Evolutionary conservation across 2,797 vertebrate genomes (phyloP).

Genomic region (Apodemus agrarius): DNA sequence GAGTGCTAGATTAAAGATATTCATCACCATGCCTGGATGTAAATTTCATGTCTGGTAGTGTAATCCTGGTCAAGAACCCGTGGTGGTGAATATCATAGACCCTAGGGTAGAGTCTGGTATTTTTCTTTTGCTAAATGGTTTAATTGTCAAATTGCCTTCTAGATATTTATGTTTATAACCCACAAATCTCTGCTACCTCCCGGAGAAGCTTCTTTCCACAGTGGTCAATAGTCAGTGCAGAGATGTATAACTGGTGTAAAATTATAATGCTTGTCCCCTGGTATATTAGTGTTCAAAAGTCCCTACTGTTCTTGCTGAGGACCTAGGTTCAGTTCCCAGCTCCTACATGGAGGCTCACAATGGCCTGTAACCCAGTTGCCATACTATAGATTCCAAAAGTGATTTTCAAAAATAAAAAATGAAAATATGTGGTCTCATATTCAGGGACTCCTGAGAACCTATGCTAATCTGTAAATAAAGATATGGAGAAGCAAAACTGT

Average conservation of each 20-base stretch:
- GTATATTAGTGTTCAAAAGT: neutral
- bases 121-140: neutral
- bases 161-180: neutral
- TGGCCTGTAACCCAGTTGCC: neutral
- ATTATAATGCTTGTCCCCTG: slow-evolving; percentile 8
- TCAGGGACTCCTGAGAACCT: slow-evolving; percentile 56
- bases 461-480: slow-evolving; percentile 75
- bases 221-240: neutral
- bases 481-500: slow-evolving; percentile 58
- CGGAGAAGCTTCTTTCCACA: neutral
- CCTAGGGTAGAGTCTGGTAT: neutral
- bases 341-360: neutral
- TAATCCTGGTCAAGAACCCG: neutral
- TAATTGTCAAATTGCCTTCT: neutral
- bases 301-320: neutral
- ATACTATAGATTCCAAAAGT: slow-evolving; percentile 32
- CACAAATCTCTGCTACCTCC: neutral
- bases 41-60: neutral
- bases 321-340: neutral
- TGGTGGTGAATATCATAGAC: neutral
- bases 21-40: neutral
- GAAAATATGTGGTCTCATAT: slow-evolving; percentile 62
- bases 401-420: slow-evolving; percentile 50
- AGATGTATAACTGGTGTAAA: neutral
- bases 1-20: neutral